Percentiles rank a stretch among this genome's conserved stretches.
Evolutionary conservation across 2,113 vertebrate genomes (phyloP).

Genomic region (Pipra filicauda): DNA sequence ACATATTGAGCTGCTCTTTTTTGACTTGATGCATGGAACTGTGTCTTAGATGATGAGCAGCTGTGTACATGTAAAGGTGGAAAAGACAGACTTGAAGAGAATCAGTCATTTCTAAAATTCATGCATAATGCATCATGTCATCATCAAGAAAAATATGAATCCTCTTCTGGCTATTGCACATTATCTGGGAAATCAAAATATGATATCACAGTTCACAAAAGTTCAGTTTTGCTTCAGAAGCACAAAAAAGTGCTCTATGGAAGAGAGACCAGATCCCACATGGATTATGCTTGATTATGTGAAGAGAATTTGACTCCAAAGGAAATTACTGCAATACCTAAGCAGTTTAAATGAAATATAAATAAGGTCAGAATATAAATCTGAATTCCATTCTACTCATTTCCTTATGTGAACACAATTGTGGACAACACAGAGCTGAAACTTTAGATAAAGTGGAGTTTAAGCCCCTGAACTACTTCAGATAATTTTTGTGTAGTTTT

Average conservation of each 20-base stretch:
- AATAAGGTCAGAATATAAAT: not conserved
- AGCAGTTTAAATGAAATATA: not conserved
- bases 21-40: not conserved
- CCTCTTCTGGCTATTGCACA: not conserved
- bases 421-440: not conserved
- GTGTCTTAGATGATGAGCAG: not conserved
- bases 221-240: not conserved
- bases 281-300: not conserved
- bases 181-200: not conserved
- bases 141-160: not conserved
- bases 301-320: not conserved
- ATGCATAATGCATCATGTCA: accelerated
- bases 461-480: not conserved
- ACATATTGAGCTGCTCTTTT: not conserved
- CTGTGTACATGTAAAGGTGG: not conserved
- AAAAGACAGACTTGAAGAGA: not conserved
- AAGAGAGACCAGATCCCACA: not conserved
- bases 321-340: not conserved
- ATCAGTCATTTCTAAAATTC: not conserved
- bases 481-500: not conserved
- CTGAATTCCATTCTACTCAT: not conserved
- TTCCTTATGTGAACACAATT: not conserved
- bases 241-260: not conserved
- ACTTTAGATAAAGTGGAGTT: not conserved
- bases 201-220: not conserved